Percentiles rank a stretch among this genome's conserved stretches.
These are phyloP conservation scores for Aplochiton taeniatus DNA, from an alignment of 2,797 vertebrate genomes.

Conservation along the genomic window DNA sequence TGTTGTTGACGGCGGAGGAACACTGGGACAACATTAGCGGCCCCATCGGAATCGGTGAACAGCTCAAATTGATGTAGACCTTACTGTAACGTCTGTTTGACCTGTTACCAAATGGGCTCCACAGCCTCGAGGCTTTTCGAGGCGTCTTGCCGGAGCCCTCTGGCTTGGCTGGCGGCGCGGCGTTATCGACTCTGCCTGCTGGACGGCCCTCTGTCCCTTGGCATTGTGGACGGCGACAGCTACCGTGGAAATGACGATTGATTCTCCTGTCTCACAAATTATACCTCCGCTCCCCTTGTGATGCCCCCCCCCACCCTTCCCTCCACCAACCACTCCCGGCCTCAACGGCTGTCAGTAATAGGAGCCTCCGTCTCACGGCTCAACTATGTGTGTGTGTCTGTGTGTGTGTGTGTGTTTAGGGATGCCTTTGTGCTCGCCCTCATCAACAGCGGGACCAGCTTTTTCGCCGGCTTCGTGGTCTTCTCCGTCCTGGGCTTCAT, in stretches of 20 bases:
- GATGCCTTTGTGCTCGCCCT: conserved; percentile 81
- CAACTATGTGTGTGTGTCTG: not conserved
- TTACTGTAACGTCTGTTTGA: not conserved
- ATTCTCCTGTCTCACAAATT: conserved; percentile 26
- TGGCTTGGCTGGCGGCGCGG: no score
- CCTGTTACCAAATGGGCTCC: not conserved
- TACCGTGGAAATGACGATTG: conserved; percentile 59
- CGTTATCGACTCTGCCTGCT: conserved; percentile 11
- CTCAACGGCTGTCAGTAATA: not conserved
- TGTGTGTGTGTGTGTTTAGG: conserved; percentile 47
- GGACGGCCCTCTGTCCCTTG: conserved; percentile 26
- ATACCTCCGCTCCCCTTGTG: not conserved
- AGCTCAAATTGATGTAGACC: not conserved
- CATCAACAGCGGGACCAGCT: conserved; percentile 84
- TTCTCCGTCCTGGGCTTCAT: conserved; percentile 86
- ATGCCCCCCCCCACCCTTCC: conserved; percentile 17
- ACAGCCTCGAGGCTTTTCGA: not conserved
- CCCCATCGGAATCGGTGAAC: no score
- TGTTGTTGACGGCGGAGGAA: not conserved
- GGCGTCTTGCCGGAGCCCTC: no score
- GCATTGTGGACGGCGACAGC: conserved; percentile 41
- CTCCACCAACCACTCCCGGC: conserved; percentile 12
- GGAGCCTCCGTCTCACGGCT: not conserved
- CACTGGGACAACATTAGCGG: no score
- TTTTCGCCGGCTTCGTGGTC: conserved; percentile 84